Evolutionary conservation across 2,888 invertebrate species (phyloP), one percentile per base, ranked within the genome.

Genomic region (Cephus rjabovi): DNA sequence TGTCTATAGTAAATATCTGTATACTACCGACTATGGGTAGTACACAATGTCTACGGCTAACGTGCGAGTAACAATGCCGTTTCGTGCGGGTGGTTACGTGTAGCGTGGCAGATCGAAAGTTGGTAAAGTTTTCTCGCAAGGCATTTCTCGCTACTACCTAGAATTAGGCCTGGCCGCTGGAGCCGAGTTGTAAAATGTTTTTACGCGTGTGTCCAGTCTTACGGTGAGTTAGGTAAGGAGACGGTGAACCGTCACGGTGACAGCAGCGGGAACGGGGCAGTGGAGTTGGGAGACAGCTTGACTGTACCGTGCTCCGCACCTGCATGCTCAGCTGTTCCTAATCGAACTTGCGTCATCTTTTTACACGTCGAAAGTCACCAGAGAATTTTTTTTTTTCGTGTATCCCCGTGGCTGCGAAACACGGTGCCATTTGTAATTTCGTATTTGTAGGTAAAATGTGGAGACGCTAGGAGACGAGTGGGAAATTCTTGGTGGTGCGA

Each of bases 301-400:
- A 56, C 56, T 23, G 23, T 56, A 23, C 23, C 9, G 56, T 15
- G 56, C 12, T 71, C 71, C 12, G 71, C 71, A 71, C 71, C 33
- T 71, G 71, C 71, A 31, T 71, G 71, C 71, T 71, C 71, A 71
- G 33, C 71, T 71, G 71, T 71, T 71, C 71, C 71, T 71, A 71
- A 71, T 71, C 71, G 31, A 31, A 33, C 12, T 71, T 34, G 33
- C 71, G 71, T 71, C 71, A 56, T 56, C 56, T 56, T 56, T 56
- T 56, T 56, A 56, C 9, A 56, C 56, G 23, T 56, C 1, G 56
- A 56, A 23, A 56, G 56, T 56, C 56, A 56, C 56, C 23, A 23
- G 56, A 56, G 9, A 56, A 56, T 15, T 6, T 37, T 15, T 37
- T 3, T 37, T 40, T 35, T 35, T 12, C 12, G 4, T 9, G 23